Conservation (phyloP, 1,140 invertebrate species). For the Temnothorax longispinosus region DNA sequence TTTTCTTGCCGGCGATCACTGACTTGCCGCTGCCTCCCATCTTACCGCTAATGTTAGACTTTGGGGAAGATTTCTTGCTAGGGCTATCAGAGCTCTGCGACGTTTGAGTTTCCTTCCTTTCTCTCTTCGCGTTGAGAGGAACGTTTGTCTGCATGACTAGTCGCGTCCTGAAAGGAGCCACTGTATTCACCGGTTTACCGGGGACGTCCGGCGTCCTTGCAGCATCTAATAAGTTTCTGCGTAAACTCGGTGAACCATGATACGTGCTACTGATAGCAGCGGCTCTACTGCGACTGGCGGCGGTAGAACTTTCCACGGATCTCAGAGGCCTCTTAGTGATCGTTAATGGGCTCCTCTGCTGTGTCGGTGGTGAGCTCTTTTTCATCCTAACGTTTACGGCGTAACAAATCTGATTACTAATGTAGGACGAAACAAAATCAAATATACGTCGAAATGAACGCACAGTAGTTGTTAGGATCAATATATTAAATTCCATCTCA, state of each 20-base stretch:
- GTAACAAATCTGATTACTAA: not conserved
- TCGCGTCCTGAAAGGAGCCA: conserved; percentile 51
- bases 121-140: conserved; percentile 63
- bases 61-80: conserved; percentile 81
- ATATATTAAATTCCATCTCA: not conserved
- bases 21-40: conserved; percentile 62
- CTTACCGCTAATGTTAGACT: conserved; percentile 75
- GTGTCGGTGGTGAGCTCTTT: conserved; percentile 79
- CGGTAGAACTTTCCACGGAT: conserved; percentile 82
- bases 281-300: conserved; percentile 82
- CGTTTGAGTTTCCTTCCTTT: conserved; percentile 76
- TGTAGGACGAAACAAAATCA: not conserved
- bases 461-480: not conserved
- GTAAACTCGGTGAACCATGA: conserved; percentile 80
- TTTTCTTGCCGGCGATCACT: conserved; percentile 49
- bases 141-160: conserved; percentile 57
- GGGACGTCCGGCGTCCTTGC: conserved; percentile 83
- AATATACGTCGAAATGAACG: not conserved
- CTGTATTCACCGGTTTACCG: conserved; percentile 70
- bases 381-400: conserved; percentile 54
- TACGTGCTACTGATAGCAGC: conserved; percentile 80
- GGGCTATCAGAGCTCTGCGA: conserved; percentile 79
- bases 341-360: conserved; percentile 78
- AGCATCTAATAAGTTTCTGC: conserved; percentile 82
- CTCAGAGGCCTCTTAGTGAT: conserved; percentile 71